These are phyloP conservation scores for Hydrochoerus hydrochaeris DNA, from an alignment of 2,113 vertebrate species.

Conservation along the genomic window DNA sequence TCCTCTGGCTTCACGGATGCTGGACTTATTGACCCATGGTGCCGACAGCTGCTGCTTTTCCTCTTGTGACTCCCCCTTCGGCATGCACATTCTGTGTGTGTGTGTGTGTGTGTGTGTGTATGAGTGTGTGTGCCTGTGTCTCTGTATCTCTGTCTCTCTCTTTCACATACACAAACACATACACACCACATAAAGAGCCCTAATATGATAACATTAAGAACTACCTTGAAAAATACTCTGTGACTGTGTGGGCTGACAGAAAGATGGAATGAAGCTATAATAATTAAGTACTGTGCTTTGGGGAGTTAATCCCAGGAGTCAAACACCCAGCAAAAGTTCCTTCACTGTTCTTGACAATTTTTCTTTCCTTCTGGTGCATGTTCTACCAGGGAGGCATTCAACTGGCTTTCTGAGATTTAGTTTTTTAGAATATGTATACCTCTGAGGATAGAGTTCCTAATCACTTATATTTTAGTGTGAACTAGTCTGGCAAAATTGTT, in stretches of 20 bases:
- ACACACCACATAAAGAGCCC: background rate
- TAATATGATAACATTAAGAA: background rate
- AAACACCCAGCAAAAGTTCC: background rate
- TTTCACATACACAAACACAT: background rate
- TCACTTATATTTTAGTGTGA: slow-evolving; percentile 57
- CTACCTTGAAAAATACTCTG: slow-evolving; percentile 43
- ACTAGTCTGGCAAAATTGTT: slow-evolving; percentile 16
- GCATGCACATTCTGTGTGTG: background rate
- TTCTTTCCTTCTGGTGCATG: slow-evolving; percentile 43
- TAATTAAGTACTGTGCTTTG: slow-evolving; percentile 47
- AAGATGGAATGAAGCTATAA: background rate
- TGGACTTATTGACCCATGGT: slow-evolving; percentile 26
- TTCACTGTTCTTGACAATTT: slow-evolving; percentile 29
- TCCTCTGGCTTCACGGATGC: background rate
- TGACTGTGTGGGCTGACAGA: background rate
- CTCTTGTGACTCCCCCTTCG: background rate
- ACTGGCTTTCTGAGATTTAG: slow-evolving; percentile 16
- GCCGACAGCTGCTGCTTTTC: background rate
- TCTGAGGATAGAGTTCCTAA: background rate
- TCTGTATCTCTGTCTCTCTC: background rate
- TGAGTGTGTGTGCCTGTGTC: too few relatives aligned
- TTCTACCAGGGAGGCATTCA: background rate
- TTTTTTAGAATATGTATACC: background rate
- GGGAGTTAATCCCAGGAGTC: slow-evolving; percentile 16
- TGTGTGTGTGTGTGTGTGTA: too few relatives aligned